Percentiles rank a stretch among this genome's conserved stretches.
Conservation (phyloP, 2,113 vertebrate genomes). For the Mionectes macconnelli region DNA sequence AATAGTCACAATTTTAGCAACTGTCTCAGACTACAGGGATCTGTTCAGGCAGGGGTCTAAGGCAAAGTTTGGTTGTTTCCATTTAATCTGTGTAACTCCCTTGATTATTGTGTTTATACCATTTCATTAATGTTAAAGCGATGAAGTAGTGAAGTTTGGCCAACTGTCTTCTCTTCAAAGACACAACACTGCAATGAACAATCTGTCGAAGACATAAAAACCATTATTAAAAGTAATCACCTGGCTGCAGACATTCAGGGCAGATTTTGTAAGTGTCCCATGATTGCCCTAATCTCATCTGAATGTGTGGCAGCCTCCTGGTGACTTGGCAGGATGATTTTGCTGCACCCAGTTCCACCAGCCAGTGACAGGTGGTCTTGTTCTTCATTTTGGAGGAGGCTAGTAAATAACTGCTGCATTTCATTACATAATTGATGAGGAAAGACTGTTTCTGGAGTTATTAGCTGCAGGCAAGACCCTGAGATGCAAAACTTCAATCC, state of each 20-base stretch:
- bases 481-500: not conserved
- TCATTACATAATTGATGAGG: not conserved
- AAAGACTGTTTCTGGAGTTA: not conserved
- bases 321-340: not conserved
- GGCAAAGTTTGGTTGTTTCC: not conserved
- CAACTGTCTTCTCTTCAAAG: not conserved
- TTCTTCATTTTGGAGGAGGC: not conserved
- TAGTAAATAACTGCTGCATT: not conserved
- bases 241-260: not conserved
- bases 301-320: not conserved
- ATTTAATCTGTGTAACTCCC: not conserved
- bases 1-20: not conserved
- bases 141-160: not conserved
- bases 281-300: not conserved
- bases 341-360: not conserved
- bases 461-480: not conserved
- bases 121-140: not conserved
- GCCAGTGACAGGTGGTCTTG: not conserved
- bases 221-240: not conserved
- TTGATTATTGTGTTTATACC: not conserved
- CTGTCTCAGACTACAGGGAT: not conserved
- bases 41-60: not conserved
- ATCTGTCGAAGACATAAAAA: conserved; percentile 6
- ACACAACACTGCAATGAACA: not conserved
- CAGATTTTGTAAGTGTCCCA: conserved; percentile 17